phyloP scores from a whole-genome alignment of 2,888 invertebrate genomes.

The Stramonita haemastoma region DNA sequence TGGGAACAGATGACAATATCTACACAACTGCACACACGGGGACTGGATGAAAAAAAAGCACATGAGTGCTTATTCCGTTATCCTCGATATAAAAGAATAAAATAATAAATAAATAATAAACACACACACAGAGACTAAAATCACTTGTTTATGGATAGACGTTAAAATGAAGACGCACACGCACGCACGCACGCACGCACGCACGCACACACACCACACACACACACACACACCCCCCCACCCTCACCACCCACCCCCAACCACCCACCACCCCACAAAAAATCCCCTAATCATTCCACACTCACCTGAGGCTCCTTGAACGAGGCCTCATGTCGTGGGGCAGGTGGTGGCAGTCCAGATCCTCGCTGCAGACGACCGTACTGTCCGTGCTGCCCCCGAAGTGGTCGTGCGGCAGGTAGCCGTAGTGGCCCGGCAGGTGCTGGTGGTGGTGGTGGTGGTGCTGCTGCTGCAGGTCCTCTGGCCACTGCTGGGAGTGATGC shows the following conservation, averaged over 20 bases:
- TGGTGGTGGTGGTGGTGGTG: constrained; percentile 80
- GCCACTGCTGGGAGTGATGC: constrained; percentile 86
- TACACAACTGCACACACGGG: no score
- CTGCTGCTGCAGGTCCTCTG: constrained; percentile 82
- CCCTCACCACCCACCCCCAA: background rate
- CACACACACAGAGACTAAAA: background rate
- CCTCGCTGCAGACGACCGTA: constrained; percentile 52
- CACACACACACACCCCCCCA: background rate
- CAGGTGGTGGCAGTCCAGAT: constrained; percentile 83
- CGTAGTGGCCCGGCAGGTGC: constrained; percentile 79
- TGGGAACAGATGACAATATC: no score
- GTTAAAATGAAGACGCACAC: background rate
- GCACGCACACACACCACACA: constrained; percentile 14
- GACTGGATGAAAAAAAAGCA: no score
- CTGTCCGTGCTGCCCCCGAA: constrained; percentile 86
- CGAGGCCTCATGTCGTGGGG: constrained; percentile 92
- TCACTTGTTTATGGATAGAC: background rate
- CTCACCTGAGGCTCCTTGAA: constrained; percentile 92
- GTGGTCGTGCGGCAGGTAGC: constrained; percentile 85
- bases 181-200: background rate
- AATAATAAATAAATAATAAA: no score
- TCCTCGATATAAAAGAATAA: no score
- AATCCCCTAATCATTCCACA: background rate
- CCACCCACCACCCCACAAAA: background rate
- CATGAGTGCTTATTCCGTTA: no score